phyloP scores from a whole-genome alignment of 2,888 invertebrate species.

The Eupithecia subfuscata region DNA sequence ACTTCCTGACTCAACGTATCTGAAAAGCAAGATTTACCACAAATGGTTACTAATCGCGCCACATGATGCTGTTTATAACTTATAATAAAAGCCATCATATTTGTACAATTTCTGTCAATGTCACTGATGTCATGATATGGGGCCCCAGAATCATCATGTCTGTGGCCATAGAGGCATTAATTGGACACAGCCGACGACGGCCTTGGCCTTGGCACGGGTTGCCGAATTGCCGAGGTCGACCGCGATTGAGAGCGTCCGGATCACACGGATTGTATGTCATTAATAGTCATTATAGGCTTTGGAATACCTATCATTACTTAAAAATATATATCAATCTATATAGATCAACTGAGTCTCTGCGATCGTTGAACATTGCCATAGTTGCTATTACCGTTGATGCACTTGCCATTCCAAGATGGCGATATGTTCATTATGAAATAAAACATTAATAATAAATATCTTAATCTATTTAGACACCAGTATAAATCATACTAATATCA shows the following conservation, averaged over 20 bases:
- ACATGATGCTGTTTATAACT: background rate
- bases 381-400: too few relatives aligned
- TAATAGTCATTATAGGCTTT: constrained; percentile 40
- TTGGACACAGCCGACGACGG: constrained; percentile 71
- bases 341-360: background rate
- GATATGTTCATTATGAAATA: too few relatives aligned
- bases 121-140: constrained; percentile 41
- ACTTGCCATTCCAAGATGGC: background rate
- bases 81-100: constrained; percentile 2
- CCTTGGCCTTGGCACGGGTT: constrained; percentile 82
- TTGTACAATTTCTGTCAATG: constrained; percentile 28
- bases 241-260: constrained; percentile 80
- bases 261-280: constrained; percentile 73
- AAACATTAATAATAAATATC: too few relatives aligned
- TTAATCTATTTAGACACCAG: too few relatives aligned
- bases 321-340: background rate
- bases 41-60: background rate
- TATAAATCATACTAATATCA: too few relatives aligned
- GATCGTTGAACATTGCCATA: background rate
- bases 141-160: constrained; percentile 55
- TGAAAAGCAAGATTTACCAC: background rate
- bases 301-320: background rate
- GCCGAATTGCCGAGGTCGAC: constrained; percentile 79
- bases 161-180: constrained; percentile 63
- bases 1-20: background rate